Base-by-base conservation (phyloP, 2,888 invertebrate genomes). In the Brachypalpus laphriformis region DNA sequence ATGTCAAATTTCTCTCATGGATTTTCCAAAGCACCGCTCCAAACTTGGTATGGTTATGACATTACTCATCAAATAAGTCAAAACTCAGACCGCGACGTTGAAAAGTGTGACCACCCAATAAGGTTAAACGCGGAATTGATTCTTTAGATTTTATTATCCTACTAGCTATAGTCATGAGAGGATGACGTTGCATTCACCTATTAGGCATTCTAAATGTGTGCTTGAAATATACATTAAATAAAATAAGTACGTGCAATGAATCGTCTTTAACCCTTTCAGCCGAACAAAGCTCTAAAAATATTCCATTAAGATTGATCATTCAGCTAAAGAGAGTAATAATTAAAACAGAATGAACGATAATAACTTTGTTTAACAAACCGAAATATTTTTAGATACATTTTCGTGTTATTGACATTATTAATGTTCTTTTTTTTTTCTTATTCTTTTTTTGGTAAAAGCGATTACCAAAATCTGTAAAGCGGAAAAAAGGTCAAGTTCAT, bases 401-500 rank as follows among this genome's bases (percentile, higher is more conserved):
- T 37, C 1, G 18, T 22, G 40, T 3, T 57, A 57, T 20, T 57
- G 37, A 57, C 16, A 61, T 28, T 61, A 7, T n/a, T n/a, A n/a
- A n/a, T n/a, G n/a, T n/a, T n/a, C n/a, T n/a, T n/a, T n/a, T n/a
- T n/a, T n/a, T n/a, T n/a, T n/a, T n/a, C n/a, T 20, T 51, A 5
- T 3, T 25, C 18, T n/a, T 20, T 51, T 51, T 66, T 42, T 56
- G 9, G 28, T 28, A 25, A 68, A 31, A 54, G 9, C 56, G 42
- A 42, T 68, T 68, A 42, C 6, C 28, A 28, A 28, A 5, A 8
- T 31, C 61, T 25, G 9, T 14, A 61, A 61, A 20, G 42, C 28
- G 28, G 42, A 42, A 54, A 51, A 66, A 68, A 56, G 68, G 68
- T 68, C 68, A 68, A 56, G 68, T 56, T 68, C 68, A 56, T 28